phyloP scores from a whole-genome alignment of 2,797 vertebrate genomes.

The Galago senegalensis region DNA sequence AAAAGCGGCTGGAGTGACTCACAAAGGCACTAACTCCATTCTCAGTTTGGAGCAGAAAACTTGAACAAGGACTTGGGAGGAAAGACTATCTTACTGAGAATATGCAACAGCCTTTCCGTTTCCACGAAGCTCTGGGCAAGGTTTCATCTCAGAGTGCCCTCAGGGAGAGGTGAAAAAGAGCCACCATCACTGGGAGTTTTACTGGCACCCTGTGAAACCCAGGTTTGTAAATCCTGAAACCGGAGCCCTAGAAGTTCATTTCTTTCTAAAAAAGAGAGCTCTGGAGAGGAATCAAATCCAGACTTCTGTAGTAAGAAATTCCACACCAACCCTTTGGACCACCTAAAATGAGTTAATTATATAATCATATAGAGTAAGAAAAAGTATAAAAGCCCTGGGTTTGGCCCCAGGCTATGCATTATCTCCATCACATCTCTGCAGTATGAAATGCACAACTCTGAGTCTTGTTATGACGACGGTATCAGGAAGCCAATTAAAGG shows the following conservation, averaged over 20 bases:
- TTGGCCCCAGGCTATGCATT: conserved; percentile 22
- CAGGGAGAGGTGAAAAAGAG: conserved; percentile 6
- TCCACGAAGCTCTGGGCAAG: not conserved
- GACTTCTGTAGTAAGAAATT: conserved; percentile 34
- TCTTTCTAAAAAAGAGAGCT: conserved; percentile 16
- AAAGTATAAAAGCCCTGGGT: conserved; percentile 43
- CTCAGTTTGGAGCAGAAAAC: conserved; percentile 42
- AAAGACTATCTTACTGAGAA: not conserved
- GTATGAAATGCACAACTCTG: conserved; percentile 34
- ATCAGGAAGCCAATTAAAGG: conserved; percentile 59
- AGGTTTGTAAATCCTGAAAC: conserved; percentile 62
- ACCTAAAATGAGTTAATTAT: conserved; percentile 62
- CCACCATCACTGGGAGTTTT: conserved; percentile 13
- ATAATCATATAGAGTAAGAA: conserved; percentile 31
- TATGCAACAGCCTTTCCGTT: not conserved
- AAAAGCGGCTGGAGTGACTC: not conserved
- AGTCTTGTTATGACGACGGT: conserved; percentile 28
- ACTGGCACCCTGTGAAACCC: conserved; percentile 18
- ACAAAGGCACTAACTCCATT: not conserved
- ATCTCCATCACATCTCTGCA: conserved; percentile 55
- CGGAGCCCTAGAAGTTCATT: conserved; percentile 29
- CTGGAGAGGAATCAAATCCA: conserved; percentile 64
- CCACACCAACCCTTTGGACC: conserved; percentile 1
- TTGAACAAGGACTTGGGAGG: not conserved
- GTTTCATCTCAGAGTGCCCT: not conserved